Percentiles rank a stretch among this genome's conserved stretches.
phyloP scores from a whole-genome alignment of 2,797 vertebrate genomes.

The Hoplostethus atlanticus region DNA sequence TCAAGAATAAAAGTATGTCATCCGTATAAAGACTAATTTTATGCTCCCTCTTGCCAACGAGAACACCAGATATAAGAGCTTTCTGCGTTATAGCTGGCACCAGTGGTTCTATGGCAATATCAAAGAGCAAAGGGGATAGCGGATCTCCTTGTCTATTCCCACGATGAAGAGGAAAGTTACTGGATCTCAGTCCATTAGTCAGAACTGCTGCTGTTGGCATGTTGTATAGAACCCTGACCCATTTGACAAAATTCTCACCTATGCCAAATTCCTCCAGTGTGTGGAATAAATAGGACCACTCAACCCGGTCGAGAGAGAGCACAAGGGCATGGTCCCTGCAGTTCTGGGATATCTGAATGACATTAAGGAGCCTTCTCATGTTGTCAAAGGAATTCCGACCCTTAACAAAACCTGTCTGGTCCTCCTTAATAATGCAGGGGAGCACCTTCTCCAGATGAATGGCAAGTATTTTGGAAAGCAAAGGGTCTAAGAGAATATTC shows the following conservation, averaged over 20 bases:
- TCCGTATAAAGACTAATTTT: not conserved
- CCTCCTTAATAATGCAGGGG: too few relatives aligned
- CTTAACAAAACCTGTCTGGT: too few relatives aligned
- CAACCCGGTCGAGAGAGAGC: too few relatives aligned
- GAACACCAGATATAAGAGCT: slow-evolving; percentile 10
- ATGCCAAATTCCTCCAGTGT: not conserved
- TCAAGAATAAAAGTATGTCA: not conserved
- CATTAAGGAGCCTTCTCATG: too few relatives aligned
- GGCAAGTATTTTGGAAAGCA: not conserved
- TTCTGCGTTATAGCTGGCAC: slow-evolving; percentile 7
- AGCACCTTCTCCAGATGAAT: too few relatives aligned
- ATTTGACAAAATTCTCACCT: not conserved
- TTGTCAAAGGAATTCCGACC: too few relatives aligned
- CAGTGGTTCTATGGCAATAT: slow-evolving; percentile 10
- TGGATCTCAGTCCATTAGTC: slow-evolving; percentile 13
- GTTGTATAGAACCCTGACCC: slow-evolving; percentile 11
- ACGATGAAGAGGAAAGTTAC: slow-evolving; percentile 3
- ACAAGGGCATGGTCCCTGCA: too few relatives aligned
- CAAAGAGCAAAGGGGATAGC: slow-evolving; percentile 2
- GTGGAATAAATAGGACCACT: slow-evolving; percentile 9
- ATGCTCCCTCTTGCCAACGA: slow-evolving; percentile 1
- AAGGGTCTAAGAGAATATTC: not conserved
- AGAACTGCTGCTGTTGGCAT: slow-evolving; percentile 13
- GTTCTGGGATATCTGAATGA: too few relatives aligned
- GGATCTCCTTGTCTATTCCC: slow-evolving; percentile 11